A percentile compares a stretch with the other conserved stretches of the same genome.
Conservation (phyloP, 2,888 invertebrate species). For the Chalcosyrphus nemorum region DNA sequence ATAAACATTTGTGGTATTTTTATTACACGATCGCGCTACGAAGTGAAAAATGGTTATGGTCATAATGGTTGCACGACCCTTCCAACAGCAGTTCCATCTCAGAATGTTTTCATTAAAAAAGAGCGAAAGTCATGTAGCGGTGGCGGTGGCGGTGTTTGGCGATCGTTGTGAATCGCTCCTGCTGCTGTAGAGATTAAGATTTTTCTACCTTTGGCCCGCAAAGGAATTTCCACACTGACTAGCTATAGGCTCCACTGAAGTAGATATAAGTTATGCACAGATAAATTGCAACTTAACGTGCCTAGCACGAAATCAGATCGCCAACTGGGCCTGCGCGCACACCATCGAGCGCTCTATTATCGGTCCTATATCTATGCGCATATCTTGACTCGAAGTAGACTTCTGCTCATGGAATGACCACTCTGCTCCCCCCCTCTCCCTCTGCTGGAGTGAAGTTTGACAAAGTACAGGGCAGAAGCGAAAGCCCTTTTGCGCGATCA, state of each 20-base stretch:
- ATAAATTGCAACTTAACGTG: conserved; percentile 56
- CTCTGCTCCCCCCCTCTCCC: neutral
- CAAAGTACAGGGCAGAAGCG: conserved; percentile 50
- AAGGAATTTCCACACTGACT: conserved; percentile 15
- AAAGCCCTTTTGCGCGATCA: conserved; percentile 52
- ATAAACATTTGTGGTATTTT: conserved; percentile 60
- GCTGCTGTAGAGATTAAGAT: conserved; percentile 46
- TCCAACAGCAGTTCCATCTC: conserved; percentile 14
- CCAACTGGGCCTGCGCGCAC: neutral
- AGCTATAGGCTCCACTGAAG: neutral
- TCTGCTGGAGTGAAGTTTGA: conserved; percentile 5
- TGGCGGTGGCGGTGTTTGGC: neutral
- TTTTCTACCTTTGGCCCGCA: neutral
- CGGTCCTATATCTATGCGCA: conserved; percentile 49
- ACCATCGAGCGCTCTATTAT: conserved; percentile 4
- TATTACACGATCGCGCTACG: conserved; percentile 43
- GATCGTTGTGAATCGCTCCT: conserved; percentile 24
- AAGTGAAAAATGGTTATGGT: conserved; percentile 64
- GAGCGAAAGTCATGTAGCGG: conserved; percentile 36
- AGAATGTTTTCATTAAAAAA: conserved; percentile 58
- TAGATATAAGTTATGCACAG: conserved; percentile 50
- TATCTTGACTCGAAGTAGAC: neutral
- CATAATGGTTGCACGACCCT: conserved; percentile 36
- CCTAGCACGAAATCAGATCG: conserved; percentile 58
- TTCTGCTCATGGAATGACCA: neutral